A percentile compares a stretch with the other conserved stretches of the same genome.
phyloP scores from a whole-genome alignment of 2,113 vertebrate species.

The Mormoops blainvillei region DNA sequence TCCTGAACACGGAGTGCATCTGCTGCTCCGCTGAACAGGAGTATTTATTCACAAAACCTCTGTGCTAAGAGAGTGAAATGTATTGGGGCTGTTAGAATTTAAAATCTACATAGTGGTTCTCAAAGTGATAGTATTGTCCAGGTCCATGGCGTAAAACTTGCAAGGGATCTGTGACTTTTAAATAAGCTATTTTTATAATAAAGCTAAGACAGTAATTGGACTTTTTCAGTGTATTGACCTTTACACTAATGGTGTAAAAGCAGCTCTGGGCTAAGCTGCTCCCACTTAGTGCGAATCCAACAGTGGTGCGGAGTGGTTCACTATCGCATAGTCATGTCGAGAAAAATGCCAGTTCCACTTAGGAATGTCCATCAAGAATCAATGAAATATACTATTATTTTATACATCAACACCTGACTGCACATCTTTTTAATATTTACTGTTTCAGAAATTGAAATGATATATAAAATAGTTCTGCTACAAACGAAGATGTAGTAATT shows the following conservation, averaged over 20 bases:
- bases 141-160: background rate
- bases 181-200: background rate
- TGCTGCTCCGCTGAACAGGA: background rate
- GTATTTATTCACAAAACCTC: background rate
- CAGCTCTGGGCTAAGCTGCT: background rate
- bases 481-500: background rate
- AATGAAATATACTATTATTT: background rate
- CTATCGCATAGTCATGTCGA: background rate
- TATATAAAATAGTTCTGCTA: background rate
- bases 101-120: background rate
- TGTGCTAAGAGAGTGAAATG: background rate
- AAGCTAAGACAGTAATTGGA: background rate
- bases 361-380: background rate
- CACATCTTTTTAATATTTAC: background rate
- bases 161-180: background rate
- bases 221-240: background rate
- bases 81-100: background rate
- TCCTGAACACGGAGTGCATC: rapidly evolving
- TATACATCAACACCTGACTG: background rate
- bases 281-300: background rate
- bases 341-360: background rate
- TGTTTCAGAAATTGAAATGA: background rate
- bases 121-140: background rate
- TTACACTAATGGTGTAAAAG: background rate
- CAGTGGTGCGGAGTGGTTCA: background rate